Conservation (phyloP, 64 coral and sea anemone species). For the Dendronephthya gigantea region DNA sequence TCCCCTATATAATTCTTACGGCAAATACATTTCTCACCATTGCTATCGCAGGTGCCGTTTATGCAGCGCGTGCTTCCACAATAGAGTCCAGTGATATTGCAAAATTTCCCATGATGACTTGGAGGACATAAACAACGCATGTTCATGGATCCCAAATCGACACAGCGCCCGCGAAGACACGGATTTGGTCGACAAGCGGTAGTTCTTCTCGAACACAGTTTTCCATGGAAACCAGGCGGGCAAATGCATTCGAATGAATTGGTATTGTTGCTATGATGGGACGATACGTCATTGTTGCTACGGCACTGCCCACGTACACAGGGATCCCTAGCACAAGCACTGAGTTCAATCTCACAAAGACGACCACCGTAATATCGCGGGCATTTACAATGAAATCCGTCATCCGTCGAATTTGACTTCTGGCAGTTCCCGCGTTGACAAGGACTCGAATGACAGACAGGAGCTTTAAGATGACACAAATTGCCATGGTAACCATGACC, state of each 20-base stretch:
- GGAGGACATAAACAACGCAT: neutral
- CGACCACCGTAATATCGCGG: slow-evolving; percentile 40
- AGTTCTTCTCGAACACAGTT: slow-evolving; percentile 27
- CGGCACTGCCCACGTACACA: slow-evolving; percentile 30
- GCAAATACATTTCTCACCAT: slow-evolving; percentile 41
- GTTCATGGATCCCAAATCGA: slow-evolving; percentile 8
- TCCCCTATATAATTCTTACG: slow-evolving; percentile 9
- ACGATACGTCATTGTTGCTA: slow-evolving; percentile 31
- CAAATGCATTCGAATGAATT: slow-evolving; percentile 44
- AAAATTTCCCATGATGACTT: neutral
- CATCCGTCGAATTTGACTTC: neutral
- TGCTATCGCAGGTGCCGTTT: neutral
- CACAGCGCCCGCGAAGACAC: slow-evolving; percentile 46
- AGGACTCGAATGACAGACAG: slow-evolving; percentile 31
- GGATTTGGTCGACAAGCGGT: slow-evolving; percentile 41
- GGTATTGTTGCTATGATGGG: slow-evolving; percentile 15
- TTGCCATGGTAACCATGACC: slow-evolving; percentile 38
- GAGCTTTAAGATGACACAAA: slow-evolving; percentile 32
- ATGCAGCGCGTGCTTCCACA: neutral
- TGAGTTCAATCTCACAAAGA: slow-evolving; percentile 39
- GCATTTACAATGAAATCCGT: slow-evolving; percentile 59
- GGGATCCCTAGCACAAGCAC: slow-evolving; percentile 31
- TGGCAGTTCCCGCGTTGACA: slow-evolving; percentile 52
- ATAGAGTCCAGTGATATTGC: neutral
- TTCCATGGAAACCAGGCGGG: slow-evolving; percentile 36